These are phyloP conservation scores for Palloptera scutellata DNA, from an alignment of 2,888 invertebrate species.

Conservation along the genomic window DNA sequence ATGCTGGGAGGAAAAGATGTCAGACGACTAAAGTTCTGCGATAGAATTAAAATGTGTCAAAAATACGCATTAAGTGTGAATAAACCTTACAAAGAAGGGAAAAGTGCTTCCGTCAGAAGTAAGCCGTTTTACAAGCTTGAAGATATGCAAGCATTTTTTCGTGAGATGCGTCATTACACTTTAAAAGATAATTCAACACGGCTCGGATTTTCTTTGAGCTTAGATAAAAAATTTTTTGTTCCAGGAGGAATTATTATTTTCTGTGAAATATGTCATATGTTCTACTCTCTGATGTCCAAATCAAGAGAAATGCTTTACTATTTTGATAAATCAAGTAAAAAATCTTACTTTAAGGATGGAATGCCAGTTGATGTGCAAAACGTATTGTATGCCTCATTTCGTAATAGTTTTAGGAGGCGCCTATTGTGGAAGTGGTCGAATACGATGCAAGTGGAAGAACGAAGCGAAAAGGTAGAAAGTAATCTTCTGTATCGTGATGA, in stretches of 20 bases:
- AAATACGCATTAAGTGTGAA: conserved; percentile 60
- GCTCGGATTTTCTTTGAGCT: conserved; percentile 55
- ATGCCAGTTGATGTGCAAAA: conserved; percentile 42
- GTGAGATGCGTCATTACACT: conserved; percentile 54
- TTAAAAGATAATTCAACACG: conserved; percentile 59
- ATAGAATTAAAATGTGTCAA: conserved; percentile 63
- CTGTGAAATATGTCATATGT: conserved; percentile 53
- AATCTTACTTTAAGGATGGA: conserved; percentile 45
- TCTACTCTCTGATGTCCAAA: conserved; percentile 51
- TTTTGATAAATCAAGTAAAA: conserved; percentile 44
- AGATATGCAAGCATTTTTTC: conserved; percentile 56
- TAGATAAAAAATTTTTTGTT: conserved; percentile 56
- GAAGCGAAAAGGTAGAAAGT: conserved; percentile 44
- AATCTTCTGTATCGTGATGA: conserved; percentile 53
- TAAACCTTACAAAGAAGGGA: conserved; percentile 57
- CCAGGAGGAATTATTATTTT: conserved; percentile 62
- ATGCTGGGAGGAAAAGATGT: conserved; percentile 77
- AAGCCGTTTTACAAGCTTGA: conserved; percentile 54
- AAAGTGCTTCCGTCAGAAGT: conserved; percentile 52
- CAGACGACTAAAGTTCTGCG: conserved; percentile 67
- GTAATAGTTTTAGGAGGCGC: conserved; percentile 53
- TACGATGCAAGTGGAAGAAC: conserved; percentile 57
- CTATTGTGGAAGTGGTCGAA: conserved; percentile 62
- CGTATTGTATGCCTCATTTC: conserved; percentile 57
- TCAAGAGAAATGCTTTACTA: conserved; percentile 54